Evolutionary conservation across 92 coral and sea anemone genomes (phyloP).

Genomic region (Phenganax stokvisi): DNA sequence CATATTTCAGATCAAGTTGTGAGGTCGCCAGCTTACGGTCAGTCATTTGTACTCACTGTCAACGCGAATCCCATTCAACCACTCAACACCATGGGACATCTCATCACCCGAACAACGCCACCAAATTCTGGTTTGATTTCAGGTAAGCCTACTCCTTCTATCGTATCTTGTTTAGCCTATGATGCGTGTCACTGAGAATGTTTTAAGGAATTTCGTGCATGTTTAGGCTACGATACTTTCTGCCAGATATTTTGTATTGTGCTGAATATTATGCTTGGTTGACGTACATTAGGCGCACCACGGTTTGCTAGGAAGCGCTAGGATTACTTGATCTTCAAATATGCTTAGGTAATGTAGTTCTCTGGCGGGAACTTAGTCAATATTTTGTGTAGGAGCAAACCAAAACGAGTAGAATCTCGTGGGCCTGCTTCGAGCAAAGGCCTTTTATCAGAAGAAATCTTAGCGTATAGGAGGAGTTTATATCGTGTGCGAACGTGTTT

Average conservation of each 20-base stretch:
- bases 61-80: conserved; percentile 40
- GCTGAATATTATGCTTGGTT: too few species aligned
- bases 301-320: too few species aligned
- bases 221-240: not conserved
- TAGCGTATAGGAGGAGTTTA: too few species aligned
- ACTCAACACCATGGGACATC: conserved; percentile 33
- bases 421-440: too few species aligned
- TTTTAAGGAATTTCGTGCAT: not conserved
- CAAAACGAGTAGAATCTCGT: too few species aligned
- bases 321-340: too few species aligned
- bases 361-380: too few species aligned
- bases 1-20: conserved; percentile 46
- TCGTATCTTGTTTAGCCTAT: not conserved
- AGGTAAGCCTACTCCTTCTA: conserved; percentile 6
- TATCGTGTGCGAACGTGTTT: too few species aligned
- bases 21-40: conserved; percentile 29
- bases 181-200: not conserved
- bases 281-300: too few species aligned
- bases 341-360: too few species aligned
- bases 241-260: not conserved
- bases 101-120: conserved; percentile 27
- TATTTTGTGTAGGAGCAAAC: too few species aligned
- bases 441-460: too few species aligned
- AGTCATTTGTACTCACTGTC: conserved; percentile 36
- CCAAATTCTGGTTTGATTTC: conserved; percentile 16